Evolutionary conservation across 2,888 invertebrate genomes (phyloP).

Genomic region (Pseudococcus viburni): DNA sequence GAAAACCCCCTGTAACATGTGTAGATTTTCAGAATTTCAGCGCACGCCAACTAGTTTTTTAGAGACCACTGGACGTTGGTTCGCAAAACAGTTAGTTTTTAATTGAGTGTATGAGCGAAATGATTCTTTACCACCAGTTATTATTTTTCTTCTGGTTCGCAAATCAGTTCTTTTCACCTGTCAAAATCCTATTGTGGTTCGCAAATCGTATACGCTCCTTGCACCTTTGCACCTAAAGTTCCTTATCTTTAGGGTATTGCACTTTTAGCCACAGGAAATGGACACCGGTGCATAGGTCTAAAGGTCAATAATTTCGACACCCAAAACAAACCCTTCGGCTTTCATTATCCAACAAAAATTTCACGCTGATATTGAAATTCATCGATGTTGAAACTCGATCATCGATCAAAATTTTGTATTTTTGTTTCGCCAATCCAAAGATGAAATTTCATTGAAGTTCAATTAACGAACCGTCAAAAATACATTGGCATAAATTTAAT

Average conservation of each 20-base stretch:
- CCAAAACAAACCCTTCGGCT: background rate
- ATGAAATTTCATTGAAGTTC: conserved; percentile 6
- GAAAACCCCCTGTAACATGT: too few relatives aligned
- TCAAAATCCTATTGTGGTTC: too few relatives aligned
- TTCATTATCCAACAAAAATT: background rate
- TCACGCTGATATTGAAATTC: background rate
- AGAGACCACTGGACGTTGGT: too few relatives aligned
- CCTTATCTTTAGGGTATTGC: background rate
- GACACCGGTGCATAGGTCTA: background rate
- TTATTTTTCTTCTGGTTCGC: too few relatives aligned
- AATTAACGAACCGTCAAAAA: background rate
- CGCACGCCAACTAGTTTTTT: too few relatives aligned
- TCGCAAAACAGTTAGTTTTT: too few relatives aligned
- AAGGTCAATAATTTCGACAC: background rate
- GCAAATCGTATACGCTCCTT: too few relatives aligned
- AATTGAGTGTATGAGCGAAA: too few relatives aligned
- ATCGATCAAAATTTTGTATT: background rate
- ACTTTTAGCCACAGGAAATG: background rate
- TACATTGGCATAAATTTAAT: background rate
- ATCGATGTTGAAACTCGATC: background rate
- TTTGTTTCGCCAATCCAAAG: background rate
- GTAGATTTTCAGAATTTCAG: too few relatives aligned
- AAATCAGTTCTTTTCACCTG: too few relatives aligned
- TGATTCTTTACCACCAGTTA: too few relatives aligned
- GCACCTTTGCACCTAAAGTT: too few relatives aligned